These are phyloP conservation scores for Calliphora vomitoria DNA, from an alignment of 2,888 invertebrate genomes.

Conservation along the genomic window DNA sequence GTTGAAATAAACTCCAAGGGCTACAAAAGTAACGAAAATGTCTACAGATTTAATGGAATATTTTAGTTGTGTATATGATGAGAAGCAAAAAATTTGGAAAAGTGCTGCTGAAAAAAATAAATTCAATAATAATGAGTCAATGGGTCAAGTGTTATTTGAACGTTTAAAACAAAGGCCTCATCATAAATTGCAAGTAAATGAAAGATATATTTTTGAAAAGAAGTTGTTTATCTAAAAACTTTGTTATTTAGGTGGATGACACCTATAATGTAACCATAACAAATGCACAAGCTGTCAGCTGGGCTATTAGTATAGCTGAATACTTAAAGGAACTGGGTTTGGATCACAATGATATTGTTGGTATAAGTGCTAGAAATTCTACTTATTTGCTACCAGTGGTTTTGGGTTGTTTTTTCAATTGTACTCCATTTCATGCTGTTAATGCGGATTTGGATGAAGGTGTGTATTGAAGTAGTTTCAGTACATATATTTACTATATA, in stretches of 20 bases:
- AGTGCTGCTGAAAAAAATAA: not conserved
- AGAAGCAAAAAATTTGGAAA: not conserved
- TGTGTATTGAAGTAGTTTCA: conserved; percentile 53
- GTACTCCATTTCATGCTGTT: conserved; percentile 75
- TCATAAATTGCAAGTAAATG: not conserved
- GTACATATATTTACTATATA: too few relatives aligned
- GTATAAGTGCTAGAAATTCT: conserved; percentile 76
- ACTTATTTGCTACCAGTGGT: conserved; percentile 77
- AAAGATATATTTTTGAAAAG: too few relatives aligned
- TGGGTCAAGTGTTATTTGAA: conserved; percentile 1
- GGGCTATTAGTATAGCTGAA: conserved; percentile 74
- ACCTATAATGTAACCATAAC: conserved; percentile 73
- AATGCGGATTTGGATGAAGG: conserved; percentile 74
- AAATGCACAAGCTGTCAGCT: conserved; percentile 63
- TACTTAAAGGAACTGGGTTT: conserved; percentile 69
- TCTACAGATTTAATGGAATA: not conserved
- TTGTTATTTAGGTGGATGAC: conserved; percentile 74
- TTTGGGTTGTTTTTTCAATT: conserved; percentile 79
- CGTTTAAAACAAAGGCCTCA: not conserved
- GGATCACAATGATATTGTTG: conserved; percentile 75
- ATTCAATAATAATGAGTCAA: not conserved
- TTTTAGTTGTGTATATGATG: conserved; percentile 1
- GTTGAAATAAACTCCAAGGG: too few relatives aligned
- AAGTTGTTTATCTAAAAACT: too few relatives aligned
- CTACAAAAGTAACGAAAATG: not conserved